Evolutionary conservation across 1,140 invertebrate genomes (phyloP).

Genomic region (Camponotus floridanus): DNA sequence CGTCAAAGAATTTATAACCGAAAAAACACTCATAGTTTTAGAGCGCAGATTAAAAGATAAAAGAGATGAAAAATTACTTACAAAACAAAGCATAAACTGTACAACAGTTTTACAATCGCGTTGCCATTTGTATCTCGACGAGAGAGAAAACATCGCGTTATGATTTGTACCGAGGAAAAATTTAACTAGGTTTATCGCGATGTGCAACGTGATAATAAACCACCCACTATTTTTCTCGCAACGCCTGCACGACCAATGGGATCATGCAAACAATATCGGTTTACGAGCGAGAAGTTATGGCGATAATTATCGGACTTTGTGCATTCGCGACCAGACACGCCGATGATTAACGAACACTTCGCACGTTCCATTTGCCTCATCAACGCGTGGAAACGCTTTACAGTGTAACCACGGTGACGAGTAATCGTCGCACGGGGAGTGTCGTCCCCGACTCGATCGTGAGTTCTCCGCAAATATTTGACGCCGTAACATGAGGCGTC

Average conservation of each 20-base stretch:
- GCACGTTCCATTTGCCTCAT: constrained; percentile 27
- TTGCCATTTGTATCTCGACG: not conserved
- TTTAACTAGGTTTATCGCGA: constrained; percentile 23
- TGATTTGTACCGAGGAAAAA: not conserved
- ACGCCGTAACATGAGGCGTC: constrained; percentile 6
- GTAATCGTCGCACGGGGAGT: constrained; percentile 6
- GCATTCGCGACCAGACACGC: not conserved
- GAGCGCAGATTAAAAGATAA: not conserved
- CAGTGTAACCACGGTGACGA: constrained; percentile 1
- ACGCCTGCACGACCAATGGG: not conserved
- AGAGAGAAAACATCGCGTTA: not conserved
- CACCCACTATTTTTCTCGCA: not conserved
- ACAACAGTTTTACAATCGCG: not conserved
- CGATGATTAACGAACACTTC: constrained; percentile 44
- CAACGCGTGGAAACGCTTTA: constrained; percentile 25
- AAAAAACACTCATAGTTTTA: not conserved
- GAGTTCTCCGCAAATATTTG: constrained; percentile 60
- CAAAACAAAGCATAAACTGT: not conserved
- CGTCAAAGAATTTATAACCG: not conserved
- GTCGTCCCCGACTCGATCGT: not conserved
- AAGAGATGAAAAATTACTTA: not conserved
- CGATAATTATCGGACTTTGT: constrained; percentile 43
- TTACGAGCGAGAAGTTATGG: constrained; percentile 16
- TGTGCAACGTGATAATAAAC: constrained; percentile 20
- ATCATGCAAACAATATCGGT: not conserved